Conservation (phyloP, 2,888 invertebrate genomes). For the Spilosoma lubricipeda region DNA sequence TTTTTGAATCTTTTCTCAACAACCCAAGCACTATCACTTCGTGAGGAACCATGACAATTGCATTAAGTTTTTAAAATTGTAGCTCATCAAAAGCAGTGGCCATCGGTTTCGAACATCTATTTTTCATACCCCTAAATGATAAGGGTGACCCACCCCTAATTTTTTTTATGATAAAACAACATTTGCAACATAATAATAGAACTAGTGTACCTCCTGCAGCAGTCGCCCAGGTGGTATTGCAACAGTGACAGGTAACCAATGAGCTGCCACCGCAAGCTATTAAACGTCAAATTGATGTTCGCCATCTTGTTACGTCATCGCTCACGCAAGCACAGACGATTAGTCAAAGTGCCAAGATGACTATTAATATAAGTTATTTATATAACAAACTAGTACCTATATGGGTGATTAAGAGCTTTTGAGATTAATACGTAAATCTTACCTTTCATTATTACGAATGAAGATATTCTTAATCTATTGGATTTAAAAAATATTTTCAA, state of each 20-base stretch:
- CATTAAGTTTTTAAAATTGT: too few relatives aligned
- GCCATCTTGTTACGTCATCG: constrained; percentile 59
- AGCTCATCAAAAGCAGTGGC: too few relatives aligned
- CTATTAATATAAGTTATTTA: constrained; percentile 43
- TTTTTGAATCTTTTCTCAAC: too few relatives aligned
- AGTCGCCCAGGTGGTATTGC: constrained; percentile 34
- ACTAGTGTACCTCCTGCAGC: neutral
- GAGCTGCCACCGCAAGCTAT: constrained; percentile 54
- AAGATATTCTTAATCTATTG: neutral
- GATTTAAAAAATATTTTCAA: too few relatives aligned
- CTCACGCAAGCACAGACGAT: constrained; percentile 51
- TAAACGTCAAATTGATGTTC: constrained; percentile 54
- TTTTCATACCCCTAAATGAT: too few relatives aligned
- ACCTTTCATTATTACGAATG: neutral
- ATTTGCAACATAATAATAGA: neutral
- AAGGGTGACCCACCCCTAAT: too few relatives aligned
- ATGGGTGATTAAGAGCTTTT: constrained; percentile 11
- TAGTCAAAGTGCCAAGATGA: constrained; percentile 52
- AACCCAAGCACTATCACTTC: too few relatives aligned
- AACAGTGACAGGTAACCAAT: constrained; percentile 57
- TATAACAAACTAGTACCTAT: constrained; percentile 14
- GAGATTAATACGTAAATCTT: neutral
- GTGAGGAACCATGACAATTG: too few relatives aligned
- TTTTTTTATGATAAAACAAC: too few relatives aligned
- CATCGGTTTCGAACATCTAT: too few relatives aligned